phyloP scores from a whole-genome alignment of 2,113 vertebrate species.

The Prionailurus bengalensis region DNA sequence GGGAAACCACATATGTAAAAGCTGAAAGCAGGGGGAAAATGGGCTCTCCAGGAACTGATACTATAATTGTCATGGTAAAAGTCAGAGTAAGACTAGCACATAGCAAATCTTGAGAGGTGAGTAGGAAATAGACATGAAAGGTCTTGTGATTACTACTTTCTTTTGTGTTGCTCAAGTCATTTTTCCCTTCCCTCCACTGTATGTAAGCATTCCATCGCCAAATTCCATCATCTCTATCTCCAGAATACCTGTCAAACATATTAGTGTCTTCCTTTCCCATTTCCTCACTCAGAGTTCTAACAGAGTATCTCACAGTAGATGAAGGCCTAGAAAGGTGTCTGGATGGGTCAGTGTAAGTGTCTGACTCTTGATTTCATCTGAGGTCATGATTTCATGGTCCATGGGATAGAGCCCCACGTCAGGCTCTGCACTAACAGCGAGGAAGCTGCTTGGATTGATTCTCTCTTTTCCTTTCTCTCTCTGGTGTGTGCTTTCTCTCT shows the following conservation, averaged over 20 bases:
- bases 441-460: too few species aligned
- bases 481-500: too few species aligned
- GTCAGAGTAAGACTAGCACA: neutral
- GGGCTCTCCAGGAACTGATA: neutral
- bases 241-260: neutral
- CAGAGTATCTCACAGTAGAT: neutral
- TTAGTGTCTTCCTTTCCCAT: neutral
- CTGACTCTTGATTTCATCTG: too few species aligned
- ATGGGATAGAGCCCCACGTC: too few species aligned
- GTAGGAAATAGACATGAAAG: neutral
- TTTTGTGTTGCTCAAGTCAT: neutral
- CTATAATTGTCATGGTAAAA: neutral
- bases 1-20: neutral
- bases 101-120: neutral
- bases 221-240: neutral
- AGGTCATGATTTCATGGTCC: too few species aligned
- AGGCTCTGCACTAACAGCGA: too few species aligned
- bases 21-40: neutral
- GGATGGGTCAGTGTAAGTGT: too few species aligned
- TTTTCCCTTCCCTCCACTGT: neutral
- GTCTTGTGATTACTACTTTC: neutral
- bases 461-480: too few species aligned
- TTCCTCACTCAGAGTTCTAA: neutral
- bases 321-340: neutral
- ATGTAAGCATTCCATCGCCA: neutral